Base-by-base conservation (phyloP, 2,888 invertebrate species). In the Disparrhopalites patrizii region DNA sequence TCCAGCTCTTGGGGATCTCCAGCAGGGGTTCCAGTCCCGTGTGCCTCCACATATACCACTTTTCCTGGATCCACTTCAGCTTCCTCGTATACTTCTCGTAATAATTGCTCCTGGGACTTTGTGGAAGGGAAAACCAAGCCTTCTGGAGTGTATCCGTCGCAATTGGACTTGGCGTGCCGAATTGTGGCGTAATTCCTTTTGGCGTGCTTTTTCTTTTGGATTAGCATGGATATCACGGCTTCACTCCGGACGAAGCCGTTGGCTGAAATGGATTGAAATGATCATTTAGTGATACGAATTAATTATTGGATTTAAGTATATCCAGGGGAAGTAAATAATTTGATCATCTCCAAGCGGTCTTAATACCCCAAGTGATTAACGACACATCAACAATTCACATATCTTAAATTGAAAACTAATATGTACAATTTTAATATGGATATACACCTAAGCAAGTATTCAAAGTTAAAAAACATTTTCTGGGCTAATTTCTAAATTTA, bases 1-100 rank as follows among this genome's bases (percentile, higher is more conserved):
- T 95, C 94, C 1, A 95, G 88, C 82, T 98, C 98, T 79, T 96
- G 92, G 0, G 97, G 97, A 82, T 98, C 98, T 10, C 98, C 95
- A 47, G 88, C 89, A 83, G 95, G 95, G 13, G 98, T 99, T 61
- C 85, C 87, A 63, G 86, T 84, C 20, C 86, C 87, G 78, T 94
- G 95, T 61, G 93, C 92, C 78, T 95, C 95, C 1, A 95, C 84
- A 77, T 87, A 95, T 72, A 86, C 85, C 60, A 95, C 81, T 1
- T 81, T 80, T 3, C 80, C 79, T 0, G 93, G 91, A 65, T 86
- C 83, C 20, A 94, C 80, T 50, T 85, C 83, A 70, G 89, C 86
- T 77, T 86, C 84, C 0, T 79, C 75, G 76, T 89, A 89, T 57
- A 85, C 83, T 68, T 85, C 83, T 13, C 20, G 50, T 5, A 50